Conservation (phyloP, 2,797 vertebrate species). For the Erethizon dorsatum region DNA sequence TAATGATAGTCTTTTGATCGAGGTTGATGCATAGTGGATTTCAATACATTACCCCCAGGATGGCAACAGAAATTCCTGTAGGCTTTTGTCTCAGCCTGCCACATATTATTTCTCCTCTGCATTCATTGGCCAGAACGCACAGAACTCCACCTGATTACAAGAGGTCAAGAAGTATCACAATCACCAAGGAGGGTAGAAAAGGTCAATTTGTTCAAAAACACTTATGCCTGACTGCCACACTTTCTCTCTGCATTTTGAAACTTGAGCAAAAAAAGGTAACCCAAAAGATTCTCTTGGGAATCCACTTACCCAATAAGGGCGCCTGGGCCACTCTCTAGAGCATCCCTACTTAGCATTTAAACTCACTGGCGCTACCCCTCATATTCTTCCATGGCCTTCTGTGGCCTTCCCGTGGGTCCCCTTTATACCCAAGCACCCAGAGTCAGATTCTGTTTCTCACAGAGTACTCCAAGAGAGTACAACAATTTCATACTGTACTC, state of each 20-base stretch:
- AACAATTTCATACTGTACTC: background rate
- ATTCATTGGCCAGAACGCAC: background rate
- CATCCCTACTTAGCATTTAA: background rate
- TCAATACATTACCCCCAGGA: background rate
- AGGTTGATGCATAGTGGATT: background rate
- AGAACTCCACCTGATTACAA: background rate
- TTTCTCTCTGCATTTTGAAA: background rate
- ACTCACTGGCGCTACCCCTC: background rate
- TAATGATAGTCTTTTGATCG: too few relatives aligned
- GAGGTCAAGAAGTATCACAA: background rate
- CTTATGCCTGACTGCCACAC: background rate
- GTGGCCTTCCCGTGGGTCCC: background rate
- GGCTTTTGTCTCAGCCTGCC: background rate
- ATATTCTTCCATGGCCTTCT: background rate
- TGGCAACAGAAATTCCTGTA: background rate
- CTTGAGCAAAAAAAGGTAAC: background rate
- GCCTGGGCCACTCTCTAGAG: background rate
- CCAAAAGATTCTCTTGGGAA: background rate
- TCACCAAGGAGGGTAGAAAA: background rate
- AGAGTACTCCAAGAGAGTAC: background rate
- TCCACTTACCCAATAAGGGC: too few relatives aligned
- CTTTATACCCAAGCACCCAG: background rate
- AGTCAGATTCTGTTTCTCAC: background rate
- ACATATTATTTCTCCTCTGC: background rate
- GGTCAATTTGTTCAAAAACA: too few relatives aligned